Percentiles rank a stretch among this genome's conserved stretches.
These are phyloP conservation scores for Protonibea diacanthus DNA, from an alignment of 2,797 vertebrate species.

Conservation along the genomic window DNA sequence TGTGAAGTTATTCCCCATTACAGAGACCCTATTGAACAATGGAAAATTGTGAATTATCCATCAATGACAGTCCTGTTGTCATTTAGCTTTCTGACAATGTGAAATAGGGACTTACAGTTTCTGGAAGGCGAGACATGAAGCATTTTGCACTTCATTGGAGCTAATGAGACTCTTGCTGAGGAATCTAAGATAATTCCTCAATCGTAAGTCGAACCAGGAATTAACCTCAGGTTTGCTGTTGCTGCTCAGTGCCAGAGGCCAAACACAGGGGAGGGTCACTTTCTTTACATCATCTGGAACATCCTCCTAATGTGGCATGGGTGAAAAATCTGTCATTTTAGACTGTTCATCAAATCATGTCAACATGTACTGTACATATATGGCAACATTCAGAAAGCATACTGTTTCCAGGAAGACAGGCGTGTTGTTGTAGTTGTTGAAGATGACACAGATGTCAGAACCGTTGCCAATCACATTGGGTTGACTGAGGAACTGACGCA, in stretches of 20 bases:
- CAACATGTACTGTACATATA: not conserved
- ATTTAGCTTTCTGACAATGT: not conserved
- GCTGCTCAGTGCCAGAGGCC: constrained; percentile 73
- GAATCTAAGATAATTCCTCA: constrained; percentile 72
- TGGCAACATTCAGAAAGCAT: constrained; percentile 29
- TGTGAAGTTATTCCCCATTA: constrained; percentile 74
- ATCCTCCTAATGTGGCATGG: constrained; percentile 59
- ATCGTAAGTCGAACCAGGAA: constrained; percentile 68
- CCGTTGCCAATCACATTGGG: constrained; percentile 38
- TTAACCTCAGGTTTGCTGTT: constrained; percentile 58
- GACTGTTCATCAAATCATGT: not conserved
- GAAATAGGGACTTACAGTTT: constrained; percentile 71
- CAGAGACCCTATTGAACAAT: constrained; percentile 62
- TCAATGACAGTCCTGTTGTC: not conserved
- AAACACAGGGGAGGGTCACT: constrained; percentile 74
- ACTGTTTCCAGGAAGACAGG: constrained; percentile 73
- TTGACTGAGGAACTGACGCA: constrained; percentile 67
- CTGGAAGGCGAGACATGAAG: constrained; percentile 74
- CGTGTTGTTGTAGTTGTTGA: constrained; percentile 71
- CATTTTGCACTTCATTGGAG: constrained; percentile 52
- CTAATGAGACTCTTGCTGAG: constrained; percentile 75
- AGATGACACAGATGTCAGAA: constrained; percentile 70
- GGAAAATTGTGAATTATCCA: not conserved
- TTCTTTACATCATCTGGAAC: constrained; percentile 67
- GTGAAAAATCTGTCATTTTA: not conserved